A percentile compares a stretch with the other conserved stretches of the same genome.
Evolutionary conservation across 1,140 invertebrate genomes (phyloP).

Genomic region (Polypedilum vanderplanki): DNA sequence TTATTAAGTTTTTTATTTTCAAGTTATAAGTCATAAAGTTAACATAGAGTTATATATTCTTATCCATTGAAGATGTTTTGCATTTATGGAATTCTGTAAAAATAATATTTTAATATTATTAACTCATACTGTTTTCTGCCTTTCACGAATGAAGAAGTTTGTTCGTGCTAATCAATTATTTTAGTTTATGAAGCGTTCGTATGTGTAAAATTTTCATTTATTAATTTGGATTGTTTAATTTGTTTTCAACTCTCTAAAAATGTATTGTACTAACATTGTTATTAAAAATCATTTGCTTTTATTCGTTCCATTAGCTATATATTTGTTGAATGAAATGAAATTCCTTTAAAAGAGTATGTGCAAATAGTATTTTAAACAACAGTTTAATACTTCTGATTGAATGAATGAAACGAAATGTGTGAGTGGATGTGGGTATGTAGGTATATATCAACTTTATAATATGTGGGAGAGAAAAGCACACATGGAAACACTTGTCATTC

Average conservation of each 20-base stretch:
- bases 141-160: background rate
- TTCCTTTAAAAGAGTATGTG: background rate
- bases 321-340: background rate
- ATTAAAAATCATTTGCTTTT: background rate
- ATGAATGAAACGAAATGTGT: background rate
- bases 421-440: background rate
- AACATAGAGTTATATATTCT: background rate
- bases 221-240: background rate
- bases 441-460: background rate
- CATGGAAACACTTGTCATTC: slow-evolving; percentile 11
- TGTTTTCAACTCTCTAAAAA: background rate
- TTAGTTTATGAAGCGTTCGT: background rate
- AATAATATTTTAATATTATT: background rate
- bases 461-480: background rate
- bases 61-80: slow-evolving; percentile 3
- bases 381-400: background rate
- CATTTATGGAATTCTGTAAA: slow-evolving; percentile 13
- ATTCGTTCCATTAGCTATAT: background rate
- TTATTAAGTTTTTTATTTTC: no score
- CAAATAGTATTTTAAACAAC: background rate
- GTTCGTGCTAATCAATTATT: background rate
- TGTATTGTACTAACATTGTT: background rate
- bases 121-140: background rate
- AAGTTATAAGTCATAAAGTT: no score
- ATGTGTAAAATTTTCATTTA: background rate